Conservation (phyloP, 1,140 invertebrate genomes). For the Pseudachorutes palmiensis region DNA sequence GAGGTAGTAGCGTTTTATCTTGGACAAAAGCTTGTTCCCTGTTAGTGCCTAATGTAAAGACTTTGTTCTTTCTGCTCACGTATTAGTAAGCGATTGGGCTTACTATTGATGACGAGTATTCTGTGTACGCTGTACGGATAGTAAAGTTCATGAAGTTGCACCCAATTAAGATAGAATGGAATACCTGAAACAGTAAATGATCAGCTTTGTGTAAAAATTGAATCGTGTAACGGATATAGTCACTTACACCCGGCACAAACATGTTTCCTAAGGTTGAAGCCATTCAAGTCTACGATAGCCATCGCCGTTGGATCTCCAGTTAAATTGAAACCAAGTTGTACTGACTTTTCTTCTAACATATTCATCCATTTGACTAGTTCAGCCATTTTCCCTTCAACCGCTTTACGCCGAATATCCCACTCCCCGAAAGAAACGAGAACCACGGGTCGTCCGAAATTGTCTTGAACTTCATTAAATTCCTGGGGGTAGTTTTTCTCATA, state of each 20-base stretch:
- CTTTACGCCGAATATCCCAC: background rate
- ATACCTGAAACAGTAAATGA: background rate
- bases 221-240: background rate
- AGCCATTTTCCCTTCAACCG: background rate
- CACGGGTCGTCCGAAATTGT: background rate
- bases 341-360: background rate
- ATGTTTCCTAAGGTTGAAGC: background rate
- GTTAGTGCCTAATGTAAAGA: no score
- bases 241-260: background rate
- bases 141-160: background rate
- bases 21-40: no score
- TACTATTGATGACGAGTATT: background rate
- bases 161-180: background rate
- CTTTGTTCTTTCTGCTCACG: no score
- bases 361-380: background rate
- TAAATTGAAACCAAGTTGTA: background rate
- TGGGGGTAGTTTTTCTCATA: background rate
- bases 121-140: background rate
- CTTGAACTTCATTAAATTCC: background rate
- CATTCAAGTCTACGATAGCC: background rate
- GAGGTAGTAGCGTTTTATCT: no score
- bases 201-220: no score
- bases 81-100: no score
- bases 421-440: background rate
- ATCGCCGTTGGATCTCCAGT: background rate